Percentiles rank a stretch among this genome's conserved stretches.
Evolutionary conservation across 2,113 vertebrate species (phyloP).

Genomic region (Brevimyrus niger): DNA sequence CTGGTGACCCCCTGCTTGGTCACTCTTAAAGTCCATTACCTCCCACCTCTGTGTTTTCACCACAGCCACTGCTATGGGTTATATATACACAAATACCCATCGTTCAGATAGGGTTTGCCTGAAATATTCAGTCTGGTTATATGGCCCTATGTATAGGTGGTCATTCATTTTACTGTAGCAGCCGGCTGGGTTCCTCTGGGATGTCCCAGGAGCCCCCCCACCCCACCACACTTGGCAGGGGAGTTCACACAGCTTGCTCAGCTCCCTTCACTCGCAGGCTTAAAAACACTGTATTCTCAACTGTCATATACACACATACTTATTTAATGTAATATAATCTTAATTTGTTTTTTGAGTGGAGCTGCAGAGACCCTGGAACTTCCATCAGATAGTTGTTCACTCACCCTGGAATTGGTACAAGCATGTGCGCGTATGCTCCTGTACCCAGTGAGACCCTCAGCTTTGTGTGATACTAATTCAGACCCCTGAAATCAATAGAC

Average conservation of each 20-base stretch:
- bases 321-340: not conserved
- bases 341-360: not conserved
- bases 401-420: not conserved
- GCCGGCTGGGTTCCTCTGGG: not conserved
- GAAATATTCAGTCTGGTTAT: not conserved
- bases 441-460: not conserved
- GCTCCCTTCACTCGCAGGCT: not conserved
- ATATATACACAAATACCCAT: not conserved
- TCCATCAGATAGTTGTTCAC: not conserved
- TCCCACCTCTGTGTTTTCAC: not conserved
- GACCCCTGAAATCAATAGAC: slow-evolving; percentile 9
- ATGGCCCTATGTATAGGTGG: not conserved
- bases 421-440: not conserved
- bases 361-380: not conserved
- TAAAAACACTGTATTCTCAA: not conserved
- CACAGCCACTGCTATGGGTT: not conserved
- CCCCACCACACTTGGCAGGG: not conserved
- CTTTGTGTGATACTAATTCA: slow-evolving; percentile 4
- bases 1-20: not conserved
- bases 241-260: not conserved
- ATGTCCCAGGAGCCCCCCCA: too few relatives aligned
- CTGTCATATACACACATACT: not conserved
- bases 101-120: not conserved
- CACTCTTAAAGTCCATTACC: not conserved
- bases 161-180: not conserved